Evolutionary conservation across 1,140 invertebrate species (phyloP), one percentile per base, ranked within the genome.

Genomic region (Drosophila sp.): DNA sequence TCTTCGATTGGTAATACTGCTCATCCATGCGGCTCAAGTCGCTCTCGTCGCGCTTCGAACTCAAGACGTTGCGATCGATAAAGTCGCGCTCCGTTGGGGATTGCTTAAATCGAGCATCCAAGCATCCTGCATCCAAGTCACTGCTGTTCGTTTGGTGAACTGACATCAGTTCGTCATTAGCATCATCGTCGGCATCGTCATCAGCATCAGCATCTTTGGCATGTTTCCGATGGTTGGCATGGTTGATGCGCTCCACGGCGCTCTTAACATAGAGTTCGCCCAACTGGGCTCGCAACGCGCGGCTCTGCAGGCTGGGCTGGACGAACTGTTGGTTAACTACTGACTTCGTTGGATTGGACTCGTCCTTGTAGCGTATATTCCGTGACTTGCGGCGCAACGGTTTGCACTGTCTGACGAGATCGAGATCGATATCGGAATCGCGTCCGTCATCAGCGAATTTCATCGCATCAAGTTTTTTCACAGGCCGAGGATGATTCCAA

Each of bases 401-500:
- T n/a, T 72, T 72, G 11, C 2, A 14, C n/a, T 66, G 62, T 14
- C 38, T 53, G 3, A 13, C 34, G 4, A 13, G n/a, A 38, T 38
- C 36, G 4, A 4, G 9, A 38, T 38, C 9, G 4, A 13, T 11
- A 4, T 1, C 9, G 3, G 9, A 11, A 38, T 11, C 11, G n/a
- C 34, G 11, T 11, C 3, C 34, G n/a, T 13, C n/a, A 11, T 66
- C 40, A 1, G 21, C 16, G 2, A 29, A 13, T 8, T 25, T 5
- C 1, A 14, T 3, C 2, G 8, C 6, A 0, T 38, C 21, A 0
- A 51, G 2, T 0, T 27, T 16, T 7, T 40, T 76, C 14, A 5
- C 2, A 2, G 29, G 7, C 11, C 36, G 14, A 1, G 82, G 66
- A 29, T 29, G 27, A 29, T 80, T 81, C 81, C 77, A 84, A 6